Percentiles rank a stretch among this genome's conserved stretches.
phyloP scores from a whole-genome alignment of 2,113 vertebrate species.

The Brachypodius melanocephalos region DNA sequence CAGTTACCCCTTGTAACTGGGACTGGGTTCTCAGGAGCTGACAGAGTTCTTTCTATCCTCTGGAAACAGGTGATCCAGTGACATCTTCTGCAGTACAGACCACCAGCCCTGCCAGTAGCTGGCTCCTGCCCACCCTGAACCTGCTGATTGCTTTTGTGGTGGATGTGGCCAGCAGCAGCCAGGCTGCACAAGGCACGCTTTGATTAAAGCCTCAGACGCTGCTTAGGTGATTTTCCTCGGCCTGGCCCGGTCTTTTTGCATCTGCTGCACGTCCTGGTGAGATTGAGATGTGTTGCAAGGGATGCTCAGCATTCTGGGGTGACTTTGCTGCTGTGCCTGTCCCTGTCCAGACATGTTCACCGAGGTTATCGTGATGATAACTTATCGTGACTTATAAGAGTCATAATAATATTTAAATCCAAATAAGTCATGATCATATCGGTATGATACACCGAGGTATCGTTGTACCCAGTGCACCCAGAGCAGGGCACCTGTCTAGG shows the following conservation, averaged over 20 bases:
- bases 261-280: neutral
- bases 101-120: neutral
- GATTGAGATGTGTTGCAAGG: neutral
- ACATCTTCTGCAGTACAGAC: fast-evolving
- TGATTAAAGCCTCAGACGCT: neutral
- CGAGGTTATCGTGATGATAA: too few relatives aligned
- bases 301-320: neutral
- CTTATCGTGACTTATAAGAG: too few relatives aligned
- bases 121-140: neutral
- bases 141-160: neutral
- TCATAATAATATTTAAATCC: too few relatives aligned
- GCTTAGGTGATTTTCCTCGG: neutral
- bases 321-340: fast-evolving
- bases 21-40: neutral
- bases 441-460: fast-evolving
- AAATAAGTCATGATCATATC: too few relatives aligned
- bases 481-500: neutral
- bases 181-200: fast-evolving
- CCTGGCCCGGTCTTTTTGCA: neutral
- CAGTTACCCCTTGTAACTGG: neutral
- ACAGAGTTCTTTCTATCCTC: neutral
- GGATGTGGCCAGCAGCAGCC: neutral
- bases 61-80: neutral
- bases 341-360: neutral
- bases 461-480: neutral